Base-by-base conservation (phyloP, 2,113 vertebrate species). In the Sprattus sprattus region DNA sequence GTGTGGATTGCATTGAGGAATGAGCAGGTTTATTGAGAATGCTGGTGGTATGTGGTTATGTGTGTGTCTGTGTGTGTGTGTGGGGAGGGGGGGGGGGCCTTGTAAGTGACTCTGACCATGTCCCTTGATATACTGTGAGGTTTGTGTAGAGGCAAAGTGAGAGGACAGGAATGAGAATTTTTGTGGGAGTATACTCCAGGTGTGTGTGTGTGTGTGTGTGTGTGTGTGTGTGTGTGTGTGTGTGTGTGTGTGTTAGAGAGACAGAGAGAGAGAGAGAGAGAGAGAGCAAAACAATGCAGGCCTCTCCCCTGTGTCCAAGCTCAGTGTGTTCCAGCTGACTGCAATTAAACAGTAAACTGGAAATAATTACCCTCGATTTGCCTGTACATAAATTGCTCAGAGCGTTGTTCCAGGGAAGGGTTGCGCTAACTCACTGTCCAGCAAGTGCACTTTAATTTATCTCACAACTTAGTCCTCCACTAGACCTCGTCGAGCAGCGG, bases 261-360 rank as follows among this genome's bases (percentile, higher is more conserved):
- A 39, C 1, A 39, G 39, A 2, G 39, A 39, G 39, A 39, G 39
- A 39, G 71, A 16, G 32, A 44, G 71, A 16, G 71, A 44, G 71
- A 44, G 71, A 16, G 71, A 39, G 71, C 11, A 4, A 39, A 11
- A 39, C 28, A 39, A 10, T 78, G 71, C 39, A 32, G 39, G 32
- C 52, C 45, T 81, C 57, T 39, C 15, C 75, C 84, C 83, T 28
- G 85, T 91, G 92, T 93, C 92, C 91, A 92, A 94, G 92, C 89
- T 88, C 91, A 92, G 91, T 90, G 91, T 87, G 89, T 92, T 92
- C 91, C 92, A 94, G 92, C 91, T 93, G 92, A 95, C 88, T 89
- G 89, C 90, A 94, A 94, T 95, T 93, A 94, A 95, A 93, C 92
- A 86, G 93, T 94, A 94, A 93, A 95, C 92, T 94, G 93, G 92